Percentiles rank a stretch among this genome's conserved stretches.
These are phyloP conservation scores for Drosophila pseudotalamancana DNA, from an alignment of 2,888 invertebrate genomes.

Conservation along the genomic window DNA sequence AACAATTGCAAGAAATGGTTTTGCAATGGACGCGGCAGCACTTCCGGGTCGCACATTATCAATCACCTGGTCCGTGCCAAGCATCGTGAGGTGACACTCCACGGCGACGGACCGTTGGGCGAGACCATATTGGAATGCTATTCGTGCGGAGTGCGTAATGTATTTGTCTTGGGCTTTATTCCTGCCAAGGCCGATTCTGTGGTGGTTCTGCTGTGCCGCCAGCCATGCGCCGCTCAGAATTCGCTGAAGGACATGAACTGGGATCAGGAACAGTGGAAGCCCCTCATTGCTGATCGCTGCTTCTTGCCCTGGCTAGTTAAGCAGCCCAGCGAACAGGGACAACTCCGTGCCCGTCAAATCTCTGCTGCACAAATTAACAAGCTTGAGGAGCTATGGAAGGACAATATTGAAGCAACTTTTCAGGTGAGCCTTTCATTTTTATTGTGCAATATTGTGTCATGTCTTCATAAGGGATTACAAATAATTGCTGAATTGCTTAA, in stretches of 20 bases:
- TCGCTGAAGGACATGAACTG: slow-evolving; percentile 99
- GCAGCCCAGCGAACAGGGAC: slow-evolving; percentile 98
- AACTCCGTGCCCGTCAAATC: slow-evolving; percentile 97
- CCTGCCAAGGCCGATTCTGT: slow-evolving; percentile 99
- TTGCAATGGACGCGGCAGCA: slow-evolving; percentile 99
- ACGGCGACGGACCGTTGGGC: slow-evolving; percentile 98
- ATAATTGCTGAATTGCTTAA: not conserved
- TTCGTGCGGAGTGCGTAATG: slow-evolving; percentile 98
- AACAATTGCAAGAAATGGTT: slow-evolving; percentile 99
- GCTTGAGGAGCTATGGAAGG: slow-evolving; percentile 99
- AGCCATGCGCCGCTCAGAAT: slow-evolving; percentile 99
- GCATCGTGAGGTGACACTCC: slow-evolving; percentile 99
- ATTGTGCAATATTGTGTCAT: no score
- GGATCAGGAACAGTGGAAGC: slow-evolving; percentile 99
- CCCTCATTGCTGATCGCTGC: slow-evolving; percentile 97
- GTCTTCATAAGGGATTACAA: not conserved
- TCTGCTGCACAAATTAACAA: slow-evolving; percentile 99
- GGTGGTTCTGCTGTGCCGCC: slow-evolving; percentile 97
- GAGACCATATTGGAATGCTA: slow-evolving; percentile 99
- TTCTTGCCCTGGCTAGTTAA: slow-evolving; percentile 99
- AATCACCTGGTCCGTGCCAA: slow-evolving; percentile 99
- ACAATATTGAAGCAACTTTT: slow-evolving; percentile 98
- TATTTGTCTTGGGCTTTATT: slow-evolving; percentile 99
- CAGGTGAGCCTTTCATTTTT: slow-evolving; percentile 87
- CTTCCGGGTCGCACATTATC: slow-evolving; percentile 99